Evolutionary conservation across 2,888 invertebrate species (phyloP).

Genomic region (Petrophora chlorosata): DNA sequence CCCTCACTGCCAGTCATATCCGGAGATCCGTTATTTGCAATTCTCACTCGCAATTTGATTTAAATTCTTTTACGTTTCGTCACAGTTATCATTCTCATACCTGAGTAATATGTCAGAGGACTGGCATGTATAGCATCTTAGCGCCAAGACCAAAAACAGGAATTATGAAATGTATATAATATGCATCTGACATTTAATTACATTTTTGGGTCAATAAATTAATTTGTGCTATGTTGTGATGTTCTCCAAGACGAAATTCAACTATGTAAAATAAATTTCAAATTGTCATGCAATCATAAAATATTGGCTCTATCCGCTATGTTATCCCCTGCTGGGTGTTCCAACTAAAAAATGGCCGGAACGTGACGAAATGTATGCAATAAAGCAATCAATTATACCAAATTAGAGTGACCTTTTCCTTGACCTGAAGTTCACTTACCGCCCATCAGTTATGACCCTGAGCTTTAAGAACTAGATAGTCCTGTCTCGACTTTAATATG

Average conservation of each 20-base stretch:
- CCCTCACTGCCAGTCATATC: slow-evolving; percentile 37
- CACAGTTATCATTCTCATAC: slow-evolving; percentile 30
- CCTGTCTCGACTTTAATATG: slow-evolving; percentile 3
- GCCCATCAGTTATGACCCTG: slow-evolving; percentile 16
- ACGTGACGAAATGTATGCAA: slow-evolving; percentile 23
- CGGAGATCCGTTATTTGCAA: slow-evolving; percentile 56
- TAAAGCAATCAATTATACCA: slow-evolving; percentile 26
- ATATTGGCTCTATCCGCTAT: slow-evolving; percentile 13
- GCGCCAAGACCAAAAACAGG: slow-evolving; percentile 8
- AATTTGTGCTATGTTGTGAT: too few relatives aligned
- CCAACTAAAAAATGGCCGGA: slow-evolving; percentile 15
- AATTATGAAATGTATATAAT: too few relatives aligned
- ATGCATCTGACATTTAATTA: too few relatives aligned
- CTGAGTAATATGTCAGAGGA: slow-evolving; percentile 17
- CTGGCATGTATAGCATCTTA: slow-evolving; percentile 15
- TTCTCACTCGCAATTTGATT: slow-evolving; percentile 45
- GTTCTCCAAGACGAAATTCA: not conserved
- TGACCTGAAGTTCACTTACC: slow-evolving; percentile 20
- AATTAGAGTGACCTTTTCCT: slow-evolving; percentile 27
- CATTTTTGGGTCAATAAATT: too few relatives aligned
- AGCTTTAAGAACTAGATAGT: slow-evolving; percentile 8
- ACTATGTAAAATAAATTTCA: slow-evolving; percentile 3
- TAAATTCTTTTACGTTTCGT: slow-evolving; percentile 48
- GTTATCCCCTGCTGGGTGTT: slow-evolving; percentile 15
- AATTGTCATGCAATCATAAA: slow-evolving; percentile 2